Percentiles rank a stretch among this genome's conserved stretches.
Conservation (phyloP, 37 sponge, comb jelly and placozoan genomes). For the Eunapius fragilis region DNA sequence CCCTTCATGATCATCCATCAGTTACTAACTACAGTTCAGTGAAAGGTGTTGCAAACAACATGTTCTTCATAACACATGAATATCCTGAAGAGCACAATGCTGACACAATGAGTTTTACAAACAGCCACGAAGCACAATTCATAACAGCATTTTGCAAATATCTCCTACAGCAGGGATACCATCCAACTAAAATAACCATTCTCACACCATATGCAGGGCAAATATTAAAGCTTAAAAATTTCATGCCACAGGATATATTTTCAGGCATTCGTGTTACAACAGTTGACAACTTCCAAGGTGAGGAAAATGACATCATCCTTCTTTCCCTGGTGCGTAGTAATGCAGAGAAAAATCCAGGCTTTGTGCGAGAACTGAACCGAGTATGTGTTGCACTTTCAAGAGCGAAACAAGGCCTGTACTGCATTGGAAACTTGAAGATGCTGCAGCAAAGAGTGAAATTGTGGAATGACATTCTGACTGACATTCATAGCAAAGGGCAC, state of each 20-base stretch:
- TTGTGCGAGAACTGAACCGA: slow-evolving; percentile 42
- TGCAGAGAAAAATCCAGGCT: slow-evolving; percentile 41
- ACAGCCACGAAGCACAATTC: slow-evolving; percentile 64
- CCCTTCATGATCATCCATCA: slow-evolving; percentile 24
- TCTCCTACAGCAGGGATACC: slow-evolving; percentile 52
- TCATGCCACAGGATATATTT: slow-evolving; percentile 11
- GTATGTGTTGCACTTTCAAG: slow-evolving; percentile 80
- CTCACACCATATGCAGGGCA: slow-evolving; percentile 74
- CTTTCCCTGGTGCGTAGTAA: slow-evolving; percentile 74
- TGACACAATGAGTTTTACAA: slow-evolving; percentile 51
- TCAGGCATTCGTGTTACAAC: slow-evolving; percentile 44
- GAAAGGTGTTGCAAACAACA: slow-evolving; percentile 47
- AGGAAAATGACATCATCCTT: slow-evolving; percentile 79
- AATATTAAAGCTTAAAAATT: slow-evolving; percentile 18
- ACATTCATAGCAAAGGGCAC: slow-evolving; percentile 7
- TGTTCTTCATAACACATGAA: slow-evolving; percentile 69
- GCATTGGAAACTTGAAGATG: slow-evolving; percentile 63
- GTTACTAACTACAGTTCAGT: slow-evolving; percentile 23
- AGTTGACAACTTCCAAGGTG: slow-evolving; percentile 74
- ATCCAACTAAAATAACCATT: slow-evolving; percentile 53
- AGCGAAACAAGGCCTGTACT: slow-evolving; percentile 72
- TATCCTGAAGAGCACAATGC: slow-evolving; percentile 19
- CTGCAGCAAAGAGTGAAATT: slow-evolving; percentile 24
- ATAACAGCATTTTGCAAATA: slow-evolving; percentile 40
- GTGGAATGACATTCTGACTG: slow-evolving; percentile 23